Percentiles rank a stretch among this genome's conserved stretches.
These are phyloP conservation scores for Lepeophtheirus salmonis DNA, from an alignment of 1,140 invertebrate genomes.

Conservation along the genomic window DNA sequence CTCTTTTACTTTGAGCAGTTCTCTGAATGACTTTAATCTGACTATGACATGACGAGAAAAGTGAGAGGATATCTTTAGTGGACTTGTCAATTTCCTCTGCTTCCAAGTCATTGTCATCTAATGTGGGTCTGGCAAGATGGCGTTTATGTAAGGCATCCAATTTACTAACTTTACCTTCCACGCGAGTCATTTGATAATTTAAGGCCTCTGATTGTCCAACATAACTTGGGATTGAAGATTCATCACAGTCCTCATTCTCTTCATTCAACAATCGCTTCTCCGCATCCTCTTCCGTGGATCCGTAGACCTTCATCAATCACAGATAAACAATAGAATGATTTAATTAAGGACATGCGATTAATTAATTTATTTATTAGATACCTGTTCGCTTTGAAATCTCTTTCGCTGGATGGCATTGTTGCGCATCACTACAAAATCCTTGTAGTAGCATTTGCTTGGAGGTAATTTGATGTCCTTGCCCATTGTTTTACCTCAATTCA, in stretches of 20 bases:
- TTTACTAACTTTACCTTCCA: slow-evolving; percentile 1
- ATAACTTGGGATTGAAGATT: not conserved
- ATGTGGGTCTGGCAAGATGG: not conserved
- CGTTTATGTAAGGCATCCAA: not conserved
- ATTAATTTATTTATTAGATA: too few relatives aligned
- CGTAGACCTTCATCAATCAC: not conserved
- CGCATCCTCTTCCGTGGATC: not conserved
- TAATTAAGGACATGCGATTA: too few relatives aligned
- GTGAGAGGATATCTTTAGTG: not conserved
- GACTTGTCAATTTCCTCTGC: not conserved
- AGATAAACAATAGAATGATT: too few relatives aligned
- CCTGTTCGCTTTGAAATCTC: slow-evolving; percentile 3
- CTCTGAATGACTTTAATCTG: not conserved
- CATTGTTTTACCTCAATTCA: too few relatives aligned
- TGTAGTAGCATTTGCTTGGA: not conserved
- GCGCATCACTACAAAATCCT: not conserved
- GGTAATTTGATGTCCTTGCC: too few relatives aligned
- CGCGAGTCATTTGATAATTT: not conserved
- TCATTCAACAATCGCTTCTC: not conserved
- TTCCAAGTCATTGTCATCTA: not conserved
- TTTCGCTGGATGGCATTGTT: slow-evolving; percentile 7
- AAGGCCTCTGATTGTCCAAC: not conserved
- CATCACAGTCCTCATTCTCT: not conserved
- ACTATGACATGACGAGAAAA: not conserved
- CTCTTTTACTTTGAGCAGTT: not conserved